These are phyloP conservation scores for Eptatretus atami DNA, from an alignment of 2,797 vertebrate species.

Conservation along the genomic window DNA sequence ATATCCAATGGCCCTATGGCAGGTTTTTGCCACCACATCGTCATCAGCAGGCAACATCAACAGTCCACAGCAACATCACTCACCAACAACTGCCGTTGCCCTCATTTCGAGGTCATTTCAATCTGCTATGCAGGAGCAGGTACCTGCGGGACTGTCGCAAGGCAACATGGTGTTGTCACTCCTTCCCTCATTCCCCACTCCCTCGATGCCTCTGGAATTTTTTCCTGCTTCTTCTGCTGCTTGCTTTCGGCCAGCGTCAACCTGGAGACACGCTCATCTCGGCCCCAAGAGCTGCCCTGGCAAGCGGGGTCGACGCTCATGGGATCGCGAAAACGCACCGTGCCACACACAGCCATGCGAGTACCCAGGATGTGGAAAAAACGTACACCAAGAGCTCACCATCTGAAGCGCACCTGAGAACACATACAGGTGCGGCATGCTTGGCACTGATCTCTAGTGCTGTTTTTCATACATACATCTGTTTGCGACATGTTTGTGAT, in stretches of 20 bases:
- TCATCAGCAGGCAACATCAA: slow-evolving; percentile 1
- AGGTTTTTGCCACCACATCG: not conserved
- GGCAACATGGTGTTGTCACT: slow-evolving; percentile 19
- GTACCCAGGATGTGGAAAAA: slow-evolving; percentile 48
- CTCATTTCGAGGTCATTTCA: not conserved
- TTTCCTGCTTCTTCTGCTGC: not conserved
- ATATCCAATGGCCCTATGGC: not conserved
- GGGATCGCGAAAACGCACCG: slow-evolving; percentile 41
- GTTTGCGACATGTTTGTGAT: too few relatives aligned
- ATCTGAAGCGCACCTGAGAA: slow-evolving; percentile 63
- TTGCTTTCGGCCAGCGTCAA: not conserved
- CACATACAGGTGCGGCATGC: slow-evolving; percentile 48
- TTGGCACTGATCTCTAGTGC: not conserved
- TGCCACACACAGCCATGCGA: slow-evolving; percentile 67
- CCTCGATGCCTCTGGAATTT: slow-evolving; percentile 32
- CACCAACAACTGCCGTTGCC: not conserved
- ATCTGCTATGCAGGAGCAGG: not conserved
- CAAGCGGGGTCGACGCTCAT: slow-evolving; percentile 49
- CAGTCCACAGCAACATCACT: not conserved
- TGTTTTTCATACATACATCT: too few relatives aligned
- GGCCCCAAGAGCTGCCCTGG: not conserved
- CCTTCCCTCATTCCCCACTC: slow-evolving; percentile 63
- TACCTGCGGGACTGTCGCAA: too few relatives aligned
- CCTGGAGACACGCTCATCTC: not conserved
- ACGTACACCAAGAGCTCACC: slow-evolving; percentile 82